These are phyloP conservation scores for Lynx canadensis DNA, from an alignment of 2,113 vertebrate species.

Conservation along the genomic window DNA sequence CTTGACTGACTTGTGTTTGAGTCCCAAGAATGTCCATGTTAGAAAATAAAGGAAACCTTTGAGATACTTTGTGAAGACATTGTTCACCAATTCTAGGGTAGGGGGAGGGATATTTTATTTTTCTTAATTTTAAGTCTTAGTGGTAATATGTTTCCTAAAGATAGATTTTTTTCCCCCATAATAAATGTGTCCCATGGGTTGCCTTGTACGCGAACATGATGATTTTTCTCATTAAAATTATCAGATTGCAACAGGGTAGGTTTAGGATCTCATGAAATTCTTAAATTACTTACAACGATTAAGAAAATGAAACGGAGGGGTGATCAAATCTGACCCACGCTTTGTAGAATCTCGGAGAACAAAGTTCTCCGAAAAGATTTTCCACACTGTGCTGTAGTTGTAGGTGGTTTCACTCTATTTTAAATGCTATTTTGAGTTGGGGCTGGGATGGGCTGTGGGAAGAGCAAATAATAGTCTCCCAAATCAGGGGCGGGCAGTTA, in stretches of 20 bases:
- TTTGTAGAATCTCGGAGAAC: neutral
- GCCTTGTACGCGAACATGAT: neutral
- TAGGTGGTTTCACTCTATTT: neutral
- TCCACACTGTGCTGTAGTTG: neutral
- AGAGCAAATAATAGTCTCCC: neutral
- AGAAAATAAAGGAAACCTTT: constrained; percentile 46
- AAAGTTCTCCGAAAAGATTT: neutral
- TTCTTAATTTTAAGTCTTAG: constrained; percentile 37
- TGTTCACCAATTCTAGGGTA: neutral
- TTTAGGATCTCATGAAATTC: neutral
- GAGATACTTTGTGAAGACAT: neutral
- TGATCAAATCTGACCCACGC: neutral
- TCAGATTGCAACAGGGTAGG: neutral
- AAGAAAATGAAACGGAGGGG: neutral
- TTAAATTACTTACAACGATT: constrained; percentile 5
- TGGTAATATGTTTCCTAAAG: constrained; percentile 26
- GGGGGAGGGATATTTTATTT: neutral
- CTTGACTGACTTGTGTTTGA: constrained; percentile 55
- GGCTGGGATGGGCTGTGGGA: no score
- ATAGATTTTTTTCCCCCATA: constrained; percentile 4
- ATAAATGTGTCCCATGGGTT: neutral
- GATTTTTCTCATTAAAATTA: neutral
- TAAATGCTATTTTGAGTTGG: neutral
- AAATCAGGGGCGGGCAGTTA: neutral
- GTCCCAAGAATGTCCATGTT: constrained; percentile 62